Percentiles rank a stretch among this genome's conserved stretches.
Conservation (phyloP, 2,888 invertebrate species). For the Arctia plantaginis region DNA sequence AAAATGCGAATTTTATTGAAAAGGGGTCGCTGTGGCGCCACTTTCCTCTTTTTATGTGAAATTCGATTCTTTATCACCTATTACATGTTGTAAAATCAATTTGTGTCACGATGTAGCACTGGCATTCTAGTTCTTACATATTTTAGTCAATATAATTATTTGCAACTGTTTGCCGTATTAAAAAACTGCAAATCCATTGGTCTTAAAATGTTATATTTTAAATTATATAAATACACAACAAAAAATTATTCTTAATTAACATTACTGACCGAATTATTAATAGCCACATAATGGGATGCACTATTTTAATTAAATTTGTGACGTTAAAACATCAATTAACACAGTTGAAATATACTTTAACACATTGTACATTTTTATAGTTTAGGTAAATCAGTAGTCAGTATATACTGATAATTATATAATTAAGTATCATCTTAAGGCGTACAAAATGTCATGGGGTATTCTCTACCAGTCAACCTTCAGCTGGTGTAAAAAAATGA, state of each 20-base stretch:
- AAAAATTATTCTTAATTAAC: not conserved
- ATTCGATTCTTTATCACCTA: conserved; percentile 73
- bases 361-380: not conserved
- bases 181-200: not conserved
- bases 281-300: not conserved
- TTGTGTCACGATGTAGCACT: conserved; percentile 55
- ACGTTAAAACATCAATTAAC: not conserved
- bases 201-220: not conserved
- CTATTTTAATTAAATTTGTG: not conserved
- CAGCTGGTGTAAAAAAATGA: no score
- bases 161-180: not conserved
- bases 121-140: conserved; percentile 55
- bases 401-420: not conserved
- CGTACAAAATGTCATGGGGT: no score
- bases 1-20: conserved; percentile 84
- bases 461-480: no score
- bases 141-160: conserved; percentile 52
- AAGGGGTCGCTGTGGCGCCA: conserved; percentile 73
- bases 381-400: not conserved
- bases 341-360: not conserved
- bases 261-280: not conserved
- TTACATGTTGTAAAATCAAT: conserved; percentile 69
- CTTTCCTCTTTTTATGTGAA: conserved; percentile 71
- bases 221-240: not conserved
- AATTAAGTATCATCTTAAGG: no score